These are phyloP conservation scores for Tor tambroides DNA, from an alignment of 2,113 vertebrate species.

Conservation along the genomic window DNA sequence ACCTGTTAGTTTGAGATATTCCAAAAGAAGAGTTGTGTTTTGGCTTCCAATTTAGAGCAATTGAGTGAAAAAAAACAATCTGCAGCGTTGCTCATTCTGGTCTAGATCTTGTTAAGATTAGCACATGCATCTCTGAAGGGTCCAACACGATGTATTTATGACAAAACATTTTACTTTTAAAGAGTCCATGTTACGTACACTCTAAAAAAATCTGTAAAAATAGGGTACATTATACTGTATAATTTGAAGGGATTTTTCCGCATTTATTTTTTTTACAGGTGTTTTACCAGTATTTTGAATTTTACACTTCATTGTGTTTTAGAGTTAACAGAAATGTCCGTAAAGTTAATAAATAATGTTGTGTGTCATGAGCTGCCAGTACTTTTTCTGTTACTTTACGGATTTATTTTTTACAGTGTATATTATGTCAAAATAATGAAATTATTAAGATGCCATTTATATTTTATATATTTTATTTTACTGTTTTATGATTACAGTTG, in stretches of 20 bases:
- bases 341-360: no score
- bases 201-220: no score
- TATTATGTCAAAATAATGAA: not conserved
- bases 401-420: no score
- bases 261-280: no score
- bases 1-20: not conserved
- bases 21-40: not conserved
- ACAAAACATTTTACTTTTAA: not conserved
- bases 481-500: not conserved
- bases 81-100: not conserved
- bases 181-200: not conserved
- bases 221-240: no score
- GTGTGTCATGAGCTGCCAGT: no score
- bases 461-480: not conserved
- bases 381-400: no score
- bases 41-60: not conserved
- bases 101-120: not conserved
- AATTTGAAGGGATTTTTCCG: no score
- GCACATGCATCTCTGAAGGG: not conserved
- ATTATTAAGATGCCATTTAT: not conserved
- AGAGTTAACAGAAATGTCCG: no score
- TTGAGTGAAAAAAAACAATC: not conserved
- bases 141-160: not conserved
- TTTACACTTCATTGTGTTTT: no score
- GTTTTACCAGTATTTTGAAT: no score